Evolutionary conservation across 37 sponge, comb jelly and placozoan genomes (phyloP).

Genomic region (Haliclona indistincta): DNA sequence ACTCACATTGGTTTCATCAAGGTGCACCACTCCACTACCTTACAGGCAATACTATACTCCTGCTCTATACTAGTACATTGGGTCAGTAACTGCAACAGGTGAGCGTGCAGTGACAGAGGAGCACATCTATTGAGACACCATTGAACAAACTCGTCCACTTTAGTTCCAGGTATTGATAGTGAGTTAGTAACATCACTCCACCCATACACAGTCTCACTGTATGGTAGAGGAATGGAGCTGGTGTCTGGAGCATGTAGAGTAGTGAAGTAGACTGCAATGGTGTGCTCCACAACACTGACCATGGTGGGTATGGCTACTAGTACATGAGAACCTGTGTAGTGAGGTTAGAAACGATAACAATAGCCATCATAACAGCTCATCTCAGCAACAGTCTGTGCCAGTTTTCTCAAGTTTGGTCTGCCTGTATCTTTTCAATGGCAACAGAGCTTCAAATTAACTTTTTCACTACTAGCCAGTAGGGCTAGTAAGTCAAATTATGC

Average conservation of each 20-base stretch:
- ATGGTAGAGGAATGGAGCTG: no score
- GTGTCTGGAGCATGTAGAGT: no score
- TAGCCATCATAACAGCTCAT: no score
- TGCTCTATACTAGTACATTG: constrained; percentile 41
- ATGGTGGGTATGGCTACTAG: constrained; percentile 43
- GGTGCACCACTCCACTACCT: constrained; percentile 59
- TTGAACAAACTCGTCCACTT: constrained; percentile 18
- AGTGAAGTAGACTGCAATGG: constrained; percentile 58
- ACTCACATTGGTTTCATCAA: constrained; percentile 72
- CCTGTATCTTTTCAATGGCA: no score
- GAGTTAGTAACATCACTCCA: constrained; percentile 52
- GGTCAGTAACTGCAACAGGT: constrained; percentile 54
- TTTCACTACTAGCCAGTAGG: no score
- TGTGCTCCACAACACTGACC: constrained; percentile 56
- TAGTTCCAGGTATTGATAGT: constrained; percentile 46
- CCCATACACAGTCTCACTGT: constrained; percentile 36
- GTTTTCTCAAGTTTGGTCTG: no score
- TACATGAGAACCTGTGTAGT: constrained; percentile 31
- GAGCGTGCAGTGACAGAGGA: constrained; percentile 35
- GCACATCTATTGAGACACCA: constrained; percentile 31
- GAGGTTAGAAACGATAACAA: no score
- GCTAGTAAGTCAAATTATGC: no score
- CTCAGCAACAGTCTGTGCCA: no score
- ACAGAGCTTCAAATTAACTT: no score
- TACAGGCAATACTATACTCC: constrained; percentile 45